Base-by-base conservation (phyloP, 2,797 vertebrate species). In the Orientallactaga sibirica region DNA sequence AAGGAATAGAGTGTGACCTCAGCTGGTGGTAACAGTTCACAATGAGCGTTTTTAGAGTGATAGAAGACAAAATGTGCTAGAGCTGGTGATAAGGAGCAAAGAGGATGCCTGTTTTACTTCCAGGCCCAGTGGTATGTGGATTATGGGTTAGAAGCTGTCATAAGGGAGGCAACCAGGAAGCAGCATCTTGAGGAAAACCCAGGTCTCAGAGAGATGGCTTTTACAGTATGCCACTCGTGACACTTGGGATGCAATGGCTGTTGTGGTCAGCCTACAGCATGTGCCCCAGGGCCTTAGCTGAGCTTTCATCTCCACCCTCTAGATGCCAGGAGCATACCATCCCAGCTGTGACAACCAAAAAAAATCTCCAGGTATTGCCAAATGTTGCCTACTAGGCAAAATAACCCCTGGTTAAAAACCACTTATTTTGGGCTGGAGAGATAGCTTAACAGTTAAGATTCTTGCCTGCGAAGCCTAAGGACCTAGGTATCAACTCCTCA, bases 41-140 rank as follows among this genome's bases (percentile, higher is more conserved):
- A 61, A 16, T 58, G n/a, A 15, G 67, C 55, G 33, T 25, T 55
- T 61, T 22, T 33, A 48, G 22, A 16, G 22, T 33, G 15, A 22
- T 61, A 18, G 86, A 62, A 48, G 71, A 37, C 70, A 78, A 37
- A 29, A 22, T 73, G 43, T 78, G 86, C 81, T 58, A 9, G 76
- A 92, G 43, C 74, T 68, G 16, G 19, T 55, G 62, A 41, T 73
- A 71, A 76, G 73, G 48, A 85, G 6, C 29, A 22, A 29, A 27
- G 55, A 94, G 81, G 58, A 61, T 11, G 10, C 20, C 68, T 62
- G n/a, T 3, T 76, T 43, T 43, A 41, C 41, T 20, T 9, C 71
- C 74, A 43, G 2, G 37, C 61, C 61, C 66, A 1, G 8, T 0
- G 20, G 48, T 25, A 0, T 29, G 25, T 73, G 22, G 33, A 20